phyloP scores from a whole-genome alignment of 1,140 invertebrate species.

The Drosophila sechellia region DNA sequence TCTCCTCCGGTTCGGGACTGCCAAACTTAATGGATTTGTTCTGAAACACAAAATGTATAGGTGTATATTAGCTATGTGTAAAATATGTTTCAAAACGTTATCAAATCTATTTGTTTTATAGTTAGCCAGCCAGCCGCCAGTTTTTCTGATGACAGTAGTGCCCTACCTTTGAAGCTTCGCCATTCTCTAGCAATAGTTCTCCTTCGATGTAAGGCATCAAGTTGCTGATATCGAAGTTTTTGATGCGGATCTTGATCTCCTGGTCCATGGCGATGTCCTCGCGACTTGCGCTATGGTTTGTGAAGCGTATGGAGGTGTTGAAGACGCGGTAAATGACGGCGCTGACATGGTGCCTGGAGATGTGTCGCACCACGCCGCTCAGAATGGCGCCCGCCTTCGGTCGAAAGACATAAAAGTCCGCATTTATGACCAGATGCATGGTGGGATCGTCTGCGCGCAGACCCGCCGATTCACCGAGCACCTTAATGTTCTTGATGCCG shows the following conservation, averaged over 20 bases:
- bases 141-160: too few relatives aligned
- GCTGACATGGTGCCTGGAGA: constrained; percentile 67
- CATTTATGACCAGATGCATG: constrained; percentile 85
- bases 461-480: constrained; percentile 84
- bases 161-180: constrained; percentile 29
- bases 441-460: constrained; percentile 85
- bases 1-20: constrained; percentile 20
- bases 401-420: constrained; percentile 87
- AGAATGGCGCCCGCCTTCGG: constrained; percentile 85
- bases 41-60: constrained; percentile 7
- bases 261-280: constrained; percentile 66
- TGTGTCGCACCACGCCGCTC: constrained; percentile 83
- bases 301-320: constrained; percentile 75
- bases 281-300: constrained; percentile 46
- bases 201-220: constrained; percentile 81
- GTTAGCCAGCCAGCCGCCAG: too few relatives aligned
- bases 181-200: constrained; percentile 59
- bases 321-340: constrained; percentile 82
- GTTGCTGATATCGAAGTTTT: constrained; percentile 73
- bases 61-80: neutral
- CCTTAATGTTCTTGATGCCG: constrained; percentile 86
- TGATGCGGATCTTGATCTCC: constrained; percentile 77
- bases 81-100: too few relatives aligned
- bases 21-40: constrained; percentile 51
- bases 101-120: too few relatives aligned